phyloP scores from a whole-genome alignment of 2,797 vertebrate genomes.

The Apogon talboti region DNA sequence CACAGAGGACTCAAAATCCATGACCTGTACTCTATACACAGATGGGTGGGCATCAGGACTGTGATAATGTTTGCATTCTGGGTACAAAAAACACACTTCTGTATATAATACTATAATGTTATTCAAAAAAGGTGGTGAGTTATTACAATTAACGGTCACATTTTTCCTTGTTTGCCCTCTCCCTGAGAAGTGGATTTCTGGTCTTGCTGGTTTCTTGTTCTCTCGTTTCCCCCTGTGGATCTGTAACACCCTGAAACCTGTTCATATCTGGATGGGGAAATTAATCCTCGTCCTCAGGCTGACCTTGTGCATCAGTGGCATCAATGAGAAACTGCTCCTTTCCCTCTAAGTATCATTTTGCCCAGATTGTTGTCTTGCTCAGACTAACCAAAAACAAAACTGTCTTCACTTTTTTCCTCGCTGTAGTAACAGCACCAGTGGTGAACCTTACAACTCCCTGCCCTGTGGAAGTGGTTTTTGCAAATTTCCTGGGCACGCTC shows the following conservation, averaged over 20 bases:
- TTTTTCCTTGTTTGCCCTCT: too few relatives aligned
- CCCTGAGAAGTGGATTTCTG: constrained; percentile 34
- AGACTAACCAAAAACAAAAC: neutral
- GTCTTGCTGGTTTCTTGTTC: constrained; percentile 42
- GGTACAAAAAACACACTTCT: constrained; percentile 12
- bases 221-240: constrained; percentile 29
- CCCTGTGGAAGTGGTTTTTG: constrained; percentile 46
- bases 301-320: constrained; percentile 44
- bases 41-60: constrained; percentile 47
- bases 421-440: constrained; percentile 5
- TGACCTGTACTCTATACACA: constrained; percentile 44
- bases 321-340: constrained; percentile 46
- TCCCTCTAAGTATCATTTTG: constrained; percentile 22
- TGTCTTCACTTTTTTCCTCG: neutral
- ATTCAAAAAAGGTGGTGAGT: too few relatives aligned
- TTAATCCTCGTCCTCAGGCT: constrained; percentile 35
- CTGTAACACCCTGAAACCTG: constrained; percentile 26
- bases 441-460: constrained; percentile 12
- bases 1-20: constrained; percentile 20
- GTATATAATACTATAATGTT: neutral
- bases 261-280: constrained; percentile 41
- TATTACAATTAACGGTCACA: too few relatives aligned
- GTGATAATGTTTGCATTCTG: constrained; percentile 36
- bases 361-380: neutral
- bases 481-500: constrained; percentile 36